Evolutionary conservation across 2,888 invertebrate species (phyloP), one percentile per base, ranked within the genome.

Genomic region (Zygogramma bicolorata): DNA sequence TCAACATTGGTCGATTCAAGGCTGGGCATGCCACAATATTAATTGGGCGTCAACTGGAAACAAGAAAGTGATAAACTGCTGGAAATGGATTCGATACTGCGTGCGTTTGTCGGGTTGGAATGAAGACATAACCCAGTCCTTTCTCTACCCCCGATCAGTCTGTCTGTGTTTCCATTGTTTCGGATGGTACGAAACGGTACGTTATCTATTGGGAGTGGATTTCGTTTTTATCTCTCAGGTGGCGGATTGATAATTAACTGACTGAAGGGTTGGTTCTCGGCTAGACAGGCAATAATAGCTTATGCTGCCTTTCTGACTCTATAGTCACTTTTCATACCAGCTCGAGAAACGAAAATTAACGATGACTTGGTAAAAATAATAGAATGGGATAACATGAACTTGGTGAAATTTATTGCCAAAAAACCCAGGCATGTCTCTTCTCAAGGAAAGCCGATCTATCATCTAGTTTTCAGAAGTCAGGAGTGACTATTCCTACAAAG

Each of bases 41-140:
- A 87, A 87, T 87, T 86, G 86, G 83, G 83, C 84, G 87, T 87
- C 87, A 87, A 83, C 84, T 82, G 82, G 80, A 86, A 87, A 87
- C 87, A 87, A 86, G 85, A 83, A 85, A 84, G 86, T 86, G 86
- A 87, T 87, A 87, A 87, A 87, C 85, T 86, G 86, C 85, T 86
- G 84, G 85, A 86, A 86, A 86, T 84, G 85, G 85, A 85, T 84
- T 84, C 82, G 83, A 84, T 84, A 84, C 85, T 85, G 84, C 84
- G 84, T 85, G 85, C 83, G 83, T 84, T 82, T 83, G 82, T 83
- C 83, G 83, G 82, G 77, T 81, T 80, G 80, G 80, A 83, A 86
- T 86, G 85, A 85, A 86, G 86, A 85, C 83, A 81, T 86, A 84
- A 85, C 85, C 83, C 81, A 77, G 77, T 82, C 78, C 81, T 80